Base-by-base conservation (phyloP, 2,113 vertebrate genomes). In the Anser cygnoides region DNA sequence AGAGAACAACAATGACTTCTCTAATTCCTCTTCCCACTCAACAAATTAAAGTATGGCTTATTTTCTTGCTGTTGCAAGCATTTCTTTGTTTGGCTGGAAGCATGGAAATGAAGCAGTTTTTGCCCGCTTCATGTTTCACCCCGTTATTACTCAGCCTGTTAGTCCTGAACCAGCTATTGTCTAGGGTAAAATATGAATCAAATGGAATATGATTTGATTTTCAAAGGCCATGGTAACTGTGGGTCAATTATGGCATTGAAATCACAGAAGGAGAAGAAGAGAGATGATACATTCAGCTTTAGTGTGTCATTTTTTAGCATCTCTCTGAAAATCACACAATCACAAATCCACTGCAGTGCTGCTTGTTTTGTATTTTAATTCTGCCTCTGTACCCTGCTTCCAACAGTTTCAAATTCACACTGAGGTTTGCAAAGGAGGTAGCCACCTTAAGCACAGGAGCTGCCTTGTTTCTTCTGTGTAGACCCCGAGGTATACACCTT, bases 31-130 rank as follows among this genome's bases (percentile, higher is more conserved):
- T 94, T 93, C 92, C 87, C 95, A 93, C 89, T 95, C 54, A 8
- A 46, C 86, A 87, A 89, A 81, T 92, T 93, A 33, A 95, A 91
- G 88, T 93, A 85, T 81, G 77, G 89, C 57, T 91, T 82, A 19
- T 62, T 92, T 94, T 95, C 80, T 78, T 97, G 94, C 84, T 94
- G 79, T 85, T 91, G 88, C 80, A 94, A 92, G 90, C 92, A 92
- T 39, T 95, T 95, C 74, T 90, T 94, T 83, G 17, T 92, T 78
- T 96, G 62, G 70, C 71, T 94, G 86, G 68, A 96, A 90, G 73
- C 82, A 76, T 62, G 67, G 57, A 91, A 89, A 79, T 71, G 70
- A 85, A 89, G 74, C 61, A 6, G 58, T 18, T 95, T 89, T 57
- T 84, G 84, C 91, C 84, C 62, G 77, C 67, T 96, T 93, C 84